Percentiles rank a stretch among this genome's conserved stretches.
Evolutionary conservation across 23 tunicate species (phyloP).

Genomic region (Halocynthia aurantium): DNA sequence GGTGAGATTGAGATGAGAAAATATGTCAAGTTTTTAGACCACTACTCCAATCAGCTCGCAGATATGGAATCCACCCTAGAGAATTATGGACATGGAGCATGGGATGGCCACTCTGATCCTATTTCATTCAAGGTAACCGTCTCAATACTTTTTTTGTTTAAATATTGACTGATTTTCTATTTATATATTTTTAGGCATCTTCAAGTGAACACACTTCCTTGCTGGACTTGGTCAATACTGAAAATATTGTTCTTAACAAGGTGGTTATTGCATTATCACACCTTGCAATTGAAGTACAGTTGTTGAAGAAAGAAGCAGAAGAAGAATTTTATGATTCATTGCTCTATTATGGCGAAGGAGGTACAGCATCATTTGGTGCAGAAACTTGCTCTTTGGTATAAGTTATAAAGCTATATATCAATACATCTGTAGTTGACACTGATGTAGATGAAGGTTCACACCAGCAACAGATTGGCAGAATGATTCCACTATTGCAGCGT

Average conservation of each 20-base stretch:
- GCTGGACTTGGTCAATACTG: conserved; percentile 58
- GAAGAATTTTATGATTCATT: conserved; percentile 66
- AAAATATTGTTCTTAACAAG: conserved; percentile 72
- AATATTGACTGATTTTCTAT: not conserved
- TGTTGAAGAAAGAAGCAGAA: conserved; percentile 61
- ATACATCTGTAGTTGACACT: conserved; percentile 11
- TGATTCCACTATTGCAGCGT: conserved; percentile 65
- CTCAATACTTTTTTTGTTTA: not conserved
- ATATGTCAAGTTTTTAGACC: conserved; percentile 31
- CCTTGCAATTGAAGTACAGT: conserved; percentile 44
- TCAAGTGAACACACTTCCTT: conserved; percentile 57
- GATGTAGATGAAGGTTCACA: conserved; percentile 34
- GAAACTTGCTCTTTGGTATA: no score
- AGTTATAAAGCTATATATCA: no score
- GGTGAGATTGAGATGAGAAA: conserved; percentile 58
- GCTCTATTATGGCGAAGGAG: conserved; percentile 81
- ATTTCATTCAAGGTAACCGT: conserved; percentile 27
- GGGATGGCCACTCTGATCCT: conserved; percentile 48
- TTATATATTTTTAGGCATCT: conserved; percentile 20
- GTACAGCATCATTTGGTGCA: conserved; percentile 1
- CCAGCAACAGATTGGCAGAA: conserved; percentile 54
- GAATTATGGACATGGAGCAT: conserved; percentile 19
- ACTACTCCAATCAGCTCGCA: conserved; percentile 43
- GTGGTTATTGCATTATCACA: conserved; percentile 76
- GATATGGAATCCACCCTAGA: conserved; percentile 55